Conservation (phyloP, 1,140 invertebrate genomes). For the Archegozetes longisetosus region DNA sequence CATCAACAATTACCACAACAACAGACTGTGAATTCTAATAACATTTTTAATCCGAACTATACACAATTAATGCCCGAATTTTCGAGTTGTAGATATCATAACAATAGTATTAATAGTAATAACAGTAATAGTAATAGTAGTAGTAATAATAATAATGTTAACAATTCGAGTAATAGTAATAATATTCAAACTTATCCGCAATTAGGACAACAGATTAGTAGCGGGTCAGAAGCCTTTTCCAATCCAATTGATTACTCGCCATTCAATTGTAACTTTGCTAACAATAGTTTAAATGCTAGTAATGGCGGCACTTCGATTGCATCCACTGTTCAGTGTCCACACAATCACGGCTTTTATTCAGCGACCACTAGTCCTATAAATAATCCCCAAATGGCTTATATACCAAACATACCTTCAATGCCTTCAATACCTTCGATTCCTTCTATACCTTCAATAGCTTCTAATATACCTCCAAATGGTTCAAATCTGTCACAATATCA, state of each 20-base stretch:
- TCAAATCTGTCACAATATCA: conserved; percentile 1
- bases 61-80: not conserved
- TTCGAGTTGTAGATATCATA: not conserved
- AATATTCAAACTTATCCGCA: not conserved
- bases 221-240: not conserved
- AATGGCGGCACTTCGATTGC: not conserved
- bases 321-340: conserved; percentile 1
- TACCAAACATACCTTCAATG: conserved; percentile 1
- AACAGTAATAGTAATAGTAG: not conserved
- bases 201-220: not conserved
- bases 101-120: not conserved
- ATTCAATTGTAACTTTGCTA: not conserved
- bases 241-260: not conserved
- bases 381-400: not conserved
- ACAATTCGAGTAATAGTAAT: not conserved
- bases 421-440: not conserved
- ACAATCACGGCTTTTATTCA: conserved; percentile 7
- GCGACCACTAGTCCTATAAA: not conserved
- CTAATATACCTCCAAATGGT: not conserved
- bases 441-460: not conserved
- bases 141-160: not conserved
- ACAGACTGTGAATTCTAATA: not conserved
- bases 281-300: not conserved
- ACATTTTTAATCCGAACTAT: not conserved
- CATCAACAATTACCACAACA: not conserved